Evolutionary conservation across 2,888 invertebrate species (phyloP), one percentile per base, ranked within the genome.

Genomic region (Cephonodes hylas): DNA sequence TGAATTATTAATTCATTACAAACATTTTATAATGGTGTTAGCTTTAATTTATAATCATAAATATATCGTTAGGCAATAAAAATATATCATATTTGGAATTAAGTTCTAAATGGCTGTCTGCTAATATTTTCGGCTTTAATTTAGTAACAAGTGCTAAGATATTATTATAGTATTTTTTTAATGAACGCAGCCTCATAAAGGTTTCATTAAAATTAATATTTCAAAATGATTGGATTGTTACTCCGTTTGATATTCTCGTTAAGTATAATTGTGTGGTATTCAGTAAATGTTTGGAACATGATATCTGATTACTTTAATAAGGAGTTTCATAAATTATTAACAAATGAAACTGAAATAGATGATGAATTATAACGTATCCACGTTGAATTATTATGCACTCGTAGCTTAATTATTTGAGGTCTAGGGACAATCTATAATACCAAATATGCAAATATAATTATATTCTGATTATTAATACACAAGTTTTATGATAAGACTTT

Each of bases 221-320:
- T 1, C 31, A 20, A 83, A 73, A 96, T 96, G 96, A 83, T 96
- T 68, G 94, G 93, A 0, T 77, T 95, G 42, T 76, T 94, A 44
- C 91, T 96, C 70, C 94, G 96, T 67, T 93, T 95, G 13, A 80
- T 95, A 63, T 91, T 96, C 70, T 93, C 96, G 1, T 69, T 96
- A 4, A 92, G 94, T 42, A 89, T 96, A n/a, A 91, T 97, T 71
- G 86, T 94, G 62, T 96, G 95, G 95, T 96, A 96, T 83, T 95
- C 95, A 60, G 76, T 94, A 31, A 94, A 93, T 68, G 93, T 96
- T 60, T 95, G 96, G 94, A 94, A 93, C 70, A 90, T 96, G 88
- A 96, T 96, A 72, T 95, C 96, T 68, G 94, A 94, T 67, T 96
- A 96, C 83, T 97, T 96, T 79, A 94, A 94, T 67, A 93, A 93